A percentile compares a stretch with the other conserved stretches of the same genome.
phyloP scores from a whole-genome alignment of 2,797 vertebrate species.

The Spondyliosoma cantharus region DNA sequence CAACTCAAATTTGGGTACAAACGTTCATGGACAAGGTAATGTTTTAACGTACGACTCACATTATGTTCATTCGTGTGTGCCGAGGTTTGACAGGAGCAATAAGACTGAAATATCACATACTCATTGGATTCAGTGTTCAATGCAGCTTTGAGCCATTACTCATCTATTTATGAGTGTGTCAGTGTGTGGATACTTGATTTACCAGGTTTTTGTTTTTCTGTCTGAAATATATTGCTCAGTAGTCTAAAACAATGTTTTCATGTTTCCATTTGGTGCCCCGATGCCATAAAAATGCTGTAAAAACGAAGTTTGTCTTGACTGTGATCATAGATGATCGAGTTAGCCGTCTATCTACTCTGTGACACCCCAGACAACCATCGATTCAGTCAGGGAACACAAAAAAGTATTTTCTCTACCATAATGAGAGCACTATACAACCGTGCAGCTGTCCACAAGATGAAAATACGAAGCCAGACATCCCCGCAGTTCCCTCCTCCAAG shows the following conservation, averaged over 20 bases:
- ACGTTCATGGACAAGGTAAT: too few relatives aligned
- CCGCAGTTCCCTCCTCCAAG: constrained; percentile 29
- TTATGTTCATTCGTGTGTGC: too few relatives aligned
- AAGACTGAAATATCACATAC: background rate
- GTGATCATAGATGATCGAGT: constrained; percentile 16
- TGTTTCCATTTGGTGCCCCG: background rate
- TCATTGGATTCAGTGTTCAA: background rate
- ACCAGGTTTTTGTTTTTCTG: background rate
- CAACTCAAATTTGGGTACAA: too few relatives aligned
- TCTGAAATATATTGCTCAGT: background rate
- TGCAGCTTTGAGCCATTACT: background rate
- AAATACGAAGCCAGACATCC: constrained; percentile 35
- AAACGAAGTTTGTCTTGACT: background rate
- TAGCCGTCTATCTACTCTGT: background rate
- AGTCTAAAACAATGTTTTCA: background rate
- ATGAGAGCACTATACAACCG: constrained; percentile 45
- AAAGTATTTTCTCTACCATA: constrained; percentile 25
- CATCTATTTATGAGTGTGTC: background rate
- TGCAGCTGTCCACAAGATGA: constrained; percentile 10
- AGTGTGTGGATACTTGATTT: background rate
- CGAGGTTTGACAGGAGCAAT: background rate
- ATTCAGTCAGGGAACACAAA: constrained; percentile 24
- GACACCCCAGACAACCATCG: constrained; percentile 22
- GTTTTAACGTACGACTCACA: too few relatives aligned
- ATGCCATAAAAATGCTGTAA: background rate